Base-by-base conservation (phyloP, 1,140 invertebrate genomes). In the Archivesica marissinica region DNA sequence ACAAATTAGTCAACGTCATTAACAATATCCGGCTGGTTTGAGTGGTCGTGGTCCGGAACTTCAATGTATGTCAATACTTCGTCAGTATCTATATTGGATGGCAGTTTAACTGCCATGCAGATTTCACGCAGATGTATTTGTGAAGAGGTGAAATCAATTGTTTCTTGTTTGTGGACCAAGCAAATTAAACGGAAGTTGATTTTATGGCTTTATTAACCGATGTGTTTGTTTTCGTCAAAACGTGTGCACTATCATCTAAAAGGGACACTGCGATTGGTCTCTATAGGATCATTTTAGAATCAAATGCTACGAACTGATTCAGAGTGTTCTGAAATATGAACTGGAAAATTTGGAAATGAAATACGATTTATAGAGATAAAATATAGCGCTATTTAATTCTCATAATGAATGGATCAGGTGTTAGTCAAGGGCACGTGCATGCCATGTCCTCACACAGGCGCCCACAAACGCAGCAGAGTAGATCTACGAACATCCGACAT, bases 21-120 rank as follows among this genome's bases (percentile, higher is more conserved):
- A 72, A 33, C 68, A 72, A 72, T 72, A 50, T 72, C 68, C 68
- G 68, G 68, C n/a, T 44, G 50, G 68, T 23, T 50, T 47, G 68
- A 72, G 41, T 33, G 39, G 41, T 13, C 3, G 25, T 50, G 44
- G 2, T 30, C 68, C 20, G n/a, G 39, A 20, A 11, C 68, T 72
- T 33, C 3, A 47, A 28, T 47, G 15, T 44, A n/a, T 47, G 68
- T 72, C 68, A 50, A 72, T 72, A 72, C 50, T 25, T 2, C 2
- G 20, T 0, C n/a, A 20, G 50, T 47, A 47, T 47, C 41, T 72
- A 72, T 30, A 44, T 72, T 28, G 25, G 20, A 44, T 47, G 68
- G 15, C 39, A 44, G 28, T 72, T 44, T 72, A 33, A 72, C 39
- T 30, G 25, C 25, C 41, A 17, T 50, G 3, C 44, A 47, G n/a